Conservation (phyloP, 1,140 invertebrate species). For the Drosophila yakuba region DNA sequence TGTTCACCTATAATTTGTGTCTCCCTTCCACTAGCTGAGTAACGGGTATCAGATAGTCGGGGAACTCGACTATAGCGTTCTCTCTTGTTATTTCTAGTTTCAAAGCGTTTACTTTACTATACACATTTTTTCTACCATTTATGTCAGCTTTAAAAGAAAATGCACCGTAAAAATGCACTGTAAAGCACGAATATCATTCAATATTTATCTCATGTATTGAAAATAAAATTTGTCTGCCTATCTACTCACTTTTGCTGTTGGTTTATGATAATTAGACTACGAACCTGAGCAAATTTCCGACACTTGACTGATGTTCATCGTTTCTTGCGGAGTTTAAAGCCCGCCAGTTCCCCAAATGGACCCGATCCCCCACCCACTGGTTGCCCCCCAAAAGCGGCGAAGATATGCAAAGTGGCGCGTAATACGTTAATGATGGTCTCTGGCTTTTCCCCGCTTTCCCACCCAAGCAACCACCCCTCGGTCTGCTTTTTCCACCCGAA, state of each 20-base stretch:
- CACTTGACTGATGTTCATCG: slow-evolving; percentile 48
- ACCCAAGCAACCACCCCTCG: not conserved
- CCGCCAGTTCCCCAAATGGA: slow-evolving; percentile 1
- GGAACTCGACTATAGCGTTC: too few relatives aligned
- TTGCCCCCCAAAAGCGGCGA: slow-evolving; percentile 17
- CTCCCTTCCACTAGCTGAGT: too few relatives aligned
- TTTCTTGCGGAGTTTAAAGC: slow-evolving; percentile 35
- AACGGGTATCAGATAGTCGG: too few relatives aligned
- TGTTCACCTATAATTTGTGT: too few relatives aligned
- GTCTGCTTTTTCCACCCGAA: not conserved
- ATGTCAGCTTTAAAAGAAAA: too few relatives aligned
- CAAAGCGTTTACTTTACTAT: too few relatives aligned
- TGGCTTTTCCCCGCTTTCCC: slow-evolving; percentile 6
- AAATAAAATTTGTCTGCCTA: not conserved
- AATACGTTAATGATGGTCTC: slow-evolving; percentile 75
- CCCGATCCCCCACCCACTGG: not conserved
- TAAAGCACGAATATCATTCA: not conserved
- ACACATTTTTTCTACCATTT: too few relatives aligned
- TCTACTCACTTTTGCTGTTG: too few relatives aligned
- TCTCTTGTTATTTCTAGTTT: too few relatives aligned
- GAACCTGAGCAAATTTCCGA: slow-evolving; percentile 33
- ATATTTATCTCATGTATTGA: too few relatives aligned
- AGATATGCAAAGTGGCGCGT: slow-evolving; percentile 76
- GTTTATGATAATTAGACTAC: slow-evolving; percentile 24
- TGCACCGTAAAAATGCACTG: too few relatives aligned